A percentile compares a stretch with the other conserved stretches of the same genome.
Conservation (phyloP, 2,888 invertebrate species). For the Alloscopus bannaensis region DNA sequence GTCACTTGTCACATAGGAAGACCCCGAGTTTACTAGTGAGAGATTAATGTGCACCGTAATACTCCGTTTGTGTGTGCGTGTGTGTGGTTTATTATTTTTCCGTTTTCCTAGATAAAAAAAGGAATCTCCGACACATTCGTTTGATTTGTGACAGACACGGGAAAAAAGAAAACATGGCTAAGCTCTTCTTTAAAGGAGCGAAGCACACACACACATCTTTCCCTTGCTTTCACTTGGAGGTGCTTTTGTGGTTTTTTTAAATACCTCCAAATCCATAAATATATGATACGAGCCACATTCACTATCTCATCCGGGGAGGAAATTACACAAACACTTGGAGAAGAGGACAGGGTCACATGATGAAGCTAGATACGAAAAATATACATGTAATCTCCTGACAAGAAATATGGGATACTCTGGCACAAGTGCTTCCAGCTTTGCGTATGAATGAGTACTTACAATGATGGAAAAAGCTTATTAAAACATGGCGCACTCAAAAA, state of each 20-base stretch:
- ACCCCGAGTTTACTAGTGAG: background rate
- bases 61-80: too few relatives aligned
- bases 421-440: too few relatives aligned
- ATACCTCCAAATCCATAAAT: background rate
- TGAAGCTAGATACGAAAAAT: constrained; percentile 43
- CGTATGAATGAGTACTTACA: too few relatives aligned
- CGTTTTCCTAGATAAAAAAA: constrained; percentile 22
- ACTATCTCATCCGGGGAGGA: background rate
- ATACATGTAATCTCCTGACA: too few relatives aligned
- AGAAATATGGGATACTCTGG: too few relatives aligned
- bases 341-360: constrained; percentile 50
- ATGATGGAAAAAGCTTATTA: too few relatives aligned
- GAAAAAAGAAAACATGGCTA: constrained; percentile 62
- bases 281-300: background rate
- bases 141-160: constrained; percentile 64
- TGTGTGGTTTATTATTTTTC: constrained; percentile 43
- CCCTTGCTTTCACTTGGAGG: constrained; percentile 13
- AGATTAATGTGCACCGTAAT: constrained; percentile 60
- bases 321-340: constrained; percentile 48
- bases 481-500: too few relatives aligned
- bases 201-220: too few relatives aligned
- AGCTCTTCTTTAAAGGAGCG: constrained; percentile 61
- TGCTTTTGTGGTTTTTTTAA: background rate
- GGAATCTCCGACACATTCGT: constrained; percentile 59
- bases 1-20: constrained; percentile 18